Conservation (phyloP, 2,797 vertebrate species). For the Fratercula arctica region DNA sequence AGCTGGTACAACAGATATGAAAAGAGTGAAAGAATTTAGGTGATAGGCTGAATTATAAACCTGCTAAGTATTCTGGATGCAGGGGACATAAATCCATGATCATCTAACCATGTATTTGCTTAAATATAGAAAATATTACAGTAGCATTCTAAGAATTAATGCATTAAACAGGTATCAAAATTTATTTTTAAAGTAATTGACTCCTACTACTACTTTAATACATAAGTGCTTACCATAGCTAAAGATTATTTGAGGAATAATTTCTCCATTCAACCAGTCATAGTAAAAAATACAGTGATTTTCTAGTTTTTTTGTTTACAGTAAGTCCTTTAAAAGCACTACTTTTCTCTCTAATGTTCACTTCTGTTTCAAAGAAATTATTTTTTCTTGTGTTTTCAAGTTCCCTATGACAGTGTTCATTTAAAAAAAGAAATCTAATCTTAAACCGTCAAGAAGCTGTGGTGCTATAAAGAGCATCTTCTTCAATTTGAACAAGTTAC, state of each 20-base stretch:
- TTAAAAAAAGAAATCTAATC: neutral
- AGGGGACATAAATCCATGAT: neutral
- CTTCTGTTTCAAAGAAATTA: neutral
- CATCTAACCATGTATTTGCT: neutral
- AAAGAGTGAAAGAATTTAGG: slow-evolving; percentile 27
- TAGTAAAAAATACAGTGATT: neutral
- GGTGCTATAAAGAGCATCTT: neutral
- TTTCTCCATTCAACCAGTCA: neutral
- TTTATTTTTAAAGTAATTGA: neutral
- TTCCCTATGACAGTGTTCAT: neutral
- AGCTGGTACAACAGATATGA: slow-evolving; percentile 27
- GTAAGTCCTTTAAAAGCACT: neutral
- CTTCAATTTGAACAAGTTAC: neutral
- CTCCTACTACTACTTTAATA: neutral
- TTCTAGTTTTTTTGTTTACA: neutral
- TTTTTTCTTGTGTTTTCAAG: neutral
- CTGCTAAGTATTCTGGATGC: neutral
- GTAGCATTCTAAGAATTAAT: neutral
- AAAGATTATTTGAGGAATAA: neutral
- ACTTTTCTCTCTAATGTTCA: neutral
- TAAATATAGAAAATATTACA: neutral
- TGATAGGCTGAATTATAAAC: neutral
- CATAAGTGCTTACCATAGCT: neutral
- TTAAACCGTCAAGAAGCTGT: neutral
- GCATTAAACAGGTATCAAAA: neutral